Evolutionary conservation across 2,888 invertebrate species (phyloP), one percentile per base, ranked within the genome.

Genomic region (Neoaliturus tenellus): DNA sequence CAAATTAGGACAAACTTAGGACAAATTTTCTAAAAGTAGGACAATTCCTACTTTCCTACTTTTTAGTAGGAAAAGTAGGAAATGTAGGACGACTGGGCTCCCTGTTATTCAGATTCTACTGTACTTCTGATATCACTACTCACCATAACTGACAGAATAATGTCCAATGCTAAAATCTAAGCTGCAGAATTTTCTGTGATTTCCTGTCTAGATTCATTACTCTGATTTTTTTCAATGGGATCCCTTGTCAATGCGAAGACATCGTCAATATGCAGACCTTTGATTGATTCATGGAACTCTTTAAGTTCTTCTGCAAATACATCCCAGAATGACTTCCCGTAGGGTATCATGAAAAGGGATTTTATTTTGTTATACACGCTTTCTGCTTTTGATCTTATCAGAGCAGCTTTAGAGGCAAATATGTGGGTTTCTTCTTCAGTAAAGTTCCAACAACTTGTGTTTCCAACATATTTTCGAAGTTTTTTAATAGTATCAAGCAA

Each of bases 401-500:
- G 90, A 88, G 94, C 93, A 0, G 96, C 95, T 87, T 95, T 86
- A n/a, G 71, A 80, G 31, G 85, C 62, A 83, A 87, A 87, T 67
- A 84, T 84, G 20, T 85, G 90, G 80, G 93, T 92, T 85, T 95
- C 94, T 41, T 93, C 93, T 0, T 91, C 91, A 2, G 90, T 90
- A 85, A 94, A 91, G 87, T 94, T 94, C 97, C 97, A 97, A 20
- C 94, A 93, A 5, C 93, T 92, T 1, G 94, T 91, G 90, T 97
- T 97, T 8, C 97, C 97, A 48, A 96, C 94, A 90, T 97, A 97
- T 67, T 85, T 86, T 80, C 86, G 87, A 87, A 92, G 91, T 85
- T 95, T 93, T 88, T 95, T 95, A 80, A 97, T 93, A 0, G 96
- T 96, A 88, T 96, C 95, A 69, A 97, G 92, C 87, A 95, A 93